Conservation (phyloP, 1,140 invertebrate genomes). For the Drosophila mayri region DNA sequence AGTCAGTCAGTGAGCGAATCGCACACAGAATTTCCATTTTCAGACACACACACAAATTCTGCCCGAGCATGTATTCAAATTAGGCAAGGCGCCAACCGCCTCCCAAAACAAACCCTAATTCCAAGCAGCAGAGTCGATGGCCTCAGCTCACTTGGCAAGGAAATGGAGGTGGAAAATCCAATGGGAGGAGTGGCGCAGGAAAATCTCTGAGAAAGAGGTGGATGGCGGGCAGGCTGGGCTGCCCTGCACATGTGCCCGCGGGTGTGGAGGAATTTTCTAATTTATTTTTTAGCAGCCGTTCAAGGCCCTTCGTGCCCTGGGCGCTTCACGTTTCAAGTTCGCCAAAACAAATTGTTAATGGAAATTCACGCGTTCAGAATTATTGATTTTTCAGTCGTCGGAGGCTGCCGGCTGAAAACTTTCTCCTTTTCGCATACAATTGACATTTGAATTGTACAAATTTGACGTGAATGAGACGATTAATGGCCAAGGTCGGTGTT, state of each 20-base stretch:
- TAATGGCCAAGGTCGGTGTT: conserved; percentile 80
- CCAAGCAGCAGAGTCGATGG: conserved; percentile 35
- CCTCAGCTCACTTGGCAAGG: conserved; percentile 15
- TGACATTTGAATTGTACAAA: conserved; percentile 79
- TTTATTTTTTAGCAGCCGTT: conserved; percentile 82
- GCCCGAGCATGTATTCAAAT: conserved; percentile 68
- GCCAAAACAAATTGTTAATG: conserved; percentile 81
- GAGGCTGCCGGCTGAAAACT: conserved; percentile 56
- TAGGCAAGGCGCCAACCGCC: conserved; percentile 65
- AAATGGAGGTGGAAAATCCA: conserved; percentile 16
- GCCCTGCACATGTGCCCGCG: conserved; percentile 64
- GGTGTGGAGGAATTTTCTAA: conserved; percentile 82
- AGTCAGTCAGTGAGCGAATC: conserved; percentile 63
- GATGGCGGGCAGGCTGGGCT: background rate
- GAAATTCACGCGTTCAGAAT: conserved; percentile 70
- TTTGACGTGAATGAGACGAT: conserved; percentile 74
- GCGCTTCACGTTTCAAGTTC: conserved; percentile 40
- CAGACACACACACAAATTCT: conserved; percentile 48
- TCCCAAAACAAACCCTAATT: conserved; percentile 30
- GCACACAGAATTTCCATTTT: conserved; percentile 72
- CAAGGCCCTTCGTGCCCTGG: conserved; percentile 68
- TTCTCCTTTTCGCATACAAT: conserved; percentile 51
- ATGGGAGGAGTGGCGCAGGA: background rate
- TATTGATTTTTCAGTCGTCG: conserved; percentile 71
- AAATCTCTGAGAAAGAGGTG: conserved; percentile 17